A percentile compares a stretch with the other conserved stretches of the same genome.
phyloP scores from a whole-genome alignment of 2,113 vertebrate species.

The Cavia porcellus region DNA sequence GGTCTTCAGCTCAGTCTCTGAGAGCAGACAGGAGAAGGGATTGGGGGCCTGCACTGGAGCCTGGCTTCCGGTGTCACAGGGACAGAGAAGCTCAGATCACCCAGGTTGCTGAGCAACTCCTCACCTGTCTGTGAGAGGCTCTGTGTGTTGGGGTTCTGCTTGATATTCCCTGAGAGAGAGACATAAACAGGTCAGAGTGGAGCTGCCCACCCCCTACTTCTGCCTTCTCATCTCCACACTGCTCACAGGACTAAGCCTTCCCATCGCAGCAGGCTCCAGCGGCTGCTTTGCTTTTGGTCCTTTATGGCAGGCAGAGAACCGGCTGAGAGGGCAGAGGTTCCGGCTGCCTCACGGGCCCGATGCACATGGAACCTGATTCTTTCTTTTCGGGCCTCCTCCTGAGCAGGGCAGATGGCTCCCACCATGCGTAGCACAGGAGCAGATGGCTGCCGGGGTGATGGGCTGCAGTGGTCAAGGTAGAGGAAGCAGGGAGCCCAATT shows the following conservation, averaged over 20 bases:
- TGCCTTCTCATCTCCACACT: neutral
- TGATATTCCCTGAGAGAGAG: too few relatives aligned
- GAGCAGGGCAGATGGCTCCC: neutral
- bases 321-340: neutral
- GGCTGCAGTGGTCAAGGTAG: neutral
- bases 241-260: neutral
- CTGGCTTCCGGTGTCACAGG: too few relatives aligned
- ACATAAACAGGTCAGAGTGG: neutral
- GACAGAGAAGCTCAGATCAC: too few relatives aligned
- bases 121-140: too few relatives aligned
- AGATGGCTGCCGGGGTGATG: neutral
- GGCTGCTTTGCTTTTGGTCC: too few relatives aligned
- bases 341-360: too few relatives aligned
- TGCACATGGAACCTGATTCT: neutral
- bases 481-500: neutral
- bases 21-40: too few relatives aligned
- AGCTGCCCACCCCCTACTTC: too few relatives aligned
- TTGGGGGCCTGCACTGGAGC: too few relatives aligned
- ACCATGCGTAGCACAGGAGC: neutral
- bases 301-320: neutral
- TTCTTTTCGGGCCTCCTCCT: neutral
- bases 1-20: too few relatives aligned
- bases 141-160: too few relatives aligned
- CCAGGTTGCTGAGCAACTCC: too few relatives aligned
- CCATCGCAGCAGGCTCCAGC: accelerated